Evolutionary conservation across 23 tunicate genomes (phyloP), one percentile per base, ranked within the genome.

Genomic region (Styela clava): DNA sequence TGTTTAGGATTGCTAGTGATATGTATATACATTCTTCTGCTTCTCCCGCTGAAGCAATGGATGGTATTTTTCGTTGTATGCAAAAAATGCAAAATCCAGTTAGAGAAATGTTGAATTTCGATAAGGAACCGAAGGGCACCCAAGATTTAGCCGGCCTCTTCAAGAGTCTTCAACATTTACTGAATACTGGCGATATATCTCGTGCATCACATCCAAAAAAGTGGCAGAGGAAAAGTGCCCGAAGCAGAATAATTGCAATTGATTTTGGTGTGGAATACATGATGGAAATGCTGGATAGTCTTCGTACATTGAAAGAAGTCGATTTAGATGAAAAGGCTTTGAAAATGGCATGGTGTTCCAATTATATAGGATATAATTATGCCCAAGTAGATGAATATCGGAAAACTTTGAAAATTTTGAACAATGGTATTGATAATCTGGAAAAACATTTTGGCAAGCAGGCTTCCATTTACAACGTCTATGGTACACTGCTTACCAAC

Each of bases 221-320:
- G 12, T 44, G 7, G 12, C 56, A 7, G 9, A 12, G 56, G 12
- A 27, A 65, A 5, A 18, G 16, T 3, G 16, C 30, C 3, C 9
- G 70, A 24, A 7, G 5, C 5, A 9, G 70, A 27, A 27, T 65
- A 3, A 24, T 65, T 5, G 70, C 30, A 9, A 65, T 65, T 7
- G 70, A 65, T 65, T 65, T 65, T 65, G 70, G 70, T 24, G 7
- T 65, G 31, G 70, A 65, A 65, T 65, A 24, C 31, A 65, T 65
- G 18, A 18, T 7, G 3, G 31, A 24, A 24, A 24, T 24, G 30
- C 18, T 65, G 16, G 18, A 16, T 24, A 27, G 3, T 5, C 7
- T 65, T 9, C 7, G 7, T 24, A 16, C 9, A 18, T 3, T 44
- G 7, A 12, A 44, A 5, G 56, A 12, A 5, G 56, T 12, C 12